Conservation (phyloP, 1,140 invertebrate species). For the Drosophila simulans region DNA sequence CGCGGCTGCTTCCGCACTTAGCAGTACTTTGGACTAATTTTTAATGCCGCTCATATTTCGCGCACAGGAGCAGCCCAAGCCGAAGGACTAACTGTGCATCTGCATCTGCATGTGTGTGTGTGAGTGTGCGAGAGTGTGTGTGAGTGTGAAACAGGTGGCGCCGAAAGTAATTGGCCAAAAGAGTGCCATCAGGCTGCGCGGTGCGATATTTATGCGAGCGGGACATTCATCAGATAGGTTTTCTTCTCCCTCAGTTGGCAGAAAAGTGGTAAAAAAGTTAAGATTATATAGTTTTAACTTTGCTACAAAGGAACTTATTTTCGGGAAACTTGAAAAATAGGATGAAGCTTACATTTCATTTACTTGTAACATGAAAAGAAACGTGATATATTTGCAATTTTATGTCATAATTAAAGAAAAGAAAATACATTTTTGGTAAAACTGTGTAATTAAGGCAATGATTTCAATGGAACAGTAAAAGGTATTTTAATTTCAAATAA, state of each 20-base stretch:
- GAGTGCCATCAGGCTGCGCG: constrained; percentile 45
- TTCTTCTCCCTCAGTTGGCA: not conserved
- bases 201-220: constrained; percentile 2
- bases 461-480: too few species aligned
- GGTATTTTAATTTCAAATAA: too few species aligned
- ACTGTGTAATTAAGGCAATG: too few species aligned
- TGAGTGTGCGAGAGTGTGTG: not conserved
- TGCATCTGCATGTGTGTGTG: not conserved
- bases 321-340: not conserved
- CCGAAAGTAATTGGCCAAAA: constrained; percentile 68
- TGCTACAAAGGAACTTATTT: too few species aligned
- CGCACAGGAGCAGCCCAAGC: constrained; percentile 26
- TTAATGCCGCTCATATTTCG: constrained; percentile 74
- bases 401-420: too few species aligned
- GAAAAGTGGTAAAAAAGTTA: not conserved
- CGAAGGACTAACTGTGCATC: constrained; percentile 11
- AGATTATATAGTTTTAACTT: not conserved
- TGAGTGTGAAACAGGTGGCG: constrained; percentile 54
- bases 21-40: constrained; percentile 78
- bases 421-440: too few species aligned
- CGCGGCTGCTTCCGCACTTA: constrained; percentile 68
- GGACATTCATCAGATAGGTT: constrained; percentile 42
- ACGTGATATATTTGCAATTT: too few species aligned
- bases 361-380: too few species aligned
- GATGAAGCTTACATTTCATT: too few species aligned